Base-by-base conservation (phyloP, 1,140 invertebrate genomes). In the Homarus americanus region DNA sequence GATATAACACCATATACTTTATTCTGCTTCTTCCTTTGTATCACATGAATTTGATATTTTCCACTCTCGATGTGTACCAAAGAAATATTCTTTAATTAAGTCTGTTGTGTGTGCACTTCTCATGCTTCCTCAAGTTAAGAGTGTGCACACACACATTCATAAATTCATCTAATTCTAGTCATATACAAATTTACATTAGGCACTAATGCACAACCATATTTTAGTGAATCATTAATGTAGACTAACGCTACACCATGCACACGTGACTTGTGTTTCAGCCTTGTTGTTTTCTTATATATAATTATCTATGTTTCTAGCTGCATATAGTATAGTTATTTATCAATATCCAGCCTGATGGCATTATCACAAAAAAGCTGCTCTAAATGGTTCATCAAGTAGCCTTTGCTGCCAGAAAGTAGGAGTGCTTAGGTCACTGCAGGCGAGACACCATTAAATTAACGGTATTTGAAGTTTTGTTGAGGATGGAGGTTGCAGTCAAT, bases 401-500 rank as follows among this genome's bases (percentile, higher is more conserved):
- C 38, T 28, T 17, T 17, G 20, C 53, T 36, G n/a, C 20, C 32
- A 24, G 28, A 9, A 10, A 24, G 20, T 32, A 38, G 20, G 17
- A 20, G 9, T 36, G 7, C 10, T 10, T 0, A 5, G 12, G 32
- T 84, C 72, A 90, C 88, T 90, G 88, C 34, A 90, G 15, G 15
- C 88, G 79, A n/a, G 88, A 90, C 34, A 90, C 88, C 88, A 90
- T 90, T 9, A 90, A 80, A 63, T 66, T 90, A 20, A 90, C 88
- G 28, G 88, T 90, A 36, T 73, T 82, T 73, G 73, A 58, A 15
- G 88, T 90, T 28, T 90, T 83, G 88, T 75, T 38, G 41, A 90
- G 88, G 72, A 82, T 82, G 20, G 79, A 40, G 10, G 34, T 75
- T 20, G 88, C 88, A 15, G 66, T 90, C 24, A 28, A 63, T 12